These are phyloP conservation scores for Lamellibrachia luymesi DNA, from an alignment of 1,140 invertebrate genomes.

Conservation along the genomic window DNA sequence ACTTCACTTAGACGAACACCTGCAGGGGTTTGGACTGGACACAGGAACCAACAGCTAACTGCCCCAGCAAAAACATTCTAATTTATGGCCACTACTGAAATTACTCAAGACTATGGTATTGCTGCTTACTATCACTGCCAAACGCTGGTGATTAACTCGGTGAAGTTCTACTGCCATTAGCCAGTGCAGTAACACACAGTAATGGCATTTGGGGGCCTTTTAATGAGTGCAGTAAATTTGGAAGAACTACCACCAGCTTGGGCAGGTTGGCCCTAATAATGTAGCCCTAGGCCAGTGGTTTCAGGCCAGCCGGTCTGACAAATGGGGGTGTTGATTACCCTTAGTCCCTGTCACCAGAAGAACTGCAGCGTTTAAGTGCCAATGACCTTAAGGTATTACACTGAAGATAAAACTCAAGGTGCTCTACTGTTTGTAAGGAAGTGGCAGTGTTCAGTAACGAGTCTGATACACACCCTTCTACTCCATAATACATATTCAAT, in stretches of 20 bases:
- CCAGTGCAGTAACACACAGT: not conserved
- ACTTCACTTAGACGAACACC: not conserved
- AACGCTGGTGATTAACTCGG: not conserved
- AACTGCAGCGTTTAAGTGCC: not conserved
- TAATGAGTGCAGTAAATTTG: not conserved
- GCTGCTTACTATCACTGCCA: not conserved
- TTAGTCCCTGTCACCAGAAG: not conserved
- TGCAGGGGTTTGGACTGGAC: not conserved
- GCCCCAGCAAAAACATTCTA: not conserved
- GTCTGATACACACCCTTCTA: too few species aligned
- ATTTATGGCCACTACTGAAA: not conserved
- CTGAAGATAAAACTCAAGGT: not conserved
- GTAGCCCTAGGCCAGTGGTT: not conserved
- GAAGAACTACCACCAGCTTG: not conserved
- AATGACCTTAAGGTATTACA: not conserved
- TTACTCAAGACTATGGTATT: not conserved
- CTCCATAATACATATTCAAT: too few species aligned
- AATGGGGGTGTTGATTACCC: not conserved
- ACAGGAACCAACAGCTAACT: not conserved
- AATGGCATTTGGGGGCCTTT: not conserved
- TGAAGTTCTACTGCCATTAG: not conserved
- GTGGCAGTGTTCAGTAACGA: not conserved
- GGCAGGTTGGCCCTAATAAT: not conserved
- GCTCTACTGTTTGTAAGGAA: not conserved
- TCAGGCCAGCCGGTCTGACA: not conserved